These are phyloP conservation scores for Telenomus remus DNA, from an alignment of 1,140 invertebrate genomes.

Conservation along the genomic window DNA sequence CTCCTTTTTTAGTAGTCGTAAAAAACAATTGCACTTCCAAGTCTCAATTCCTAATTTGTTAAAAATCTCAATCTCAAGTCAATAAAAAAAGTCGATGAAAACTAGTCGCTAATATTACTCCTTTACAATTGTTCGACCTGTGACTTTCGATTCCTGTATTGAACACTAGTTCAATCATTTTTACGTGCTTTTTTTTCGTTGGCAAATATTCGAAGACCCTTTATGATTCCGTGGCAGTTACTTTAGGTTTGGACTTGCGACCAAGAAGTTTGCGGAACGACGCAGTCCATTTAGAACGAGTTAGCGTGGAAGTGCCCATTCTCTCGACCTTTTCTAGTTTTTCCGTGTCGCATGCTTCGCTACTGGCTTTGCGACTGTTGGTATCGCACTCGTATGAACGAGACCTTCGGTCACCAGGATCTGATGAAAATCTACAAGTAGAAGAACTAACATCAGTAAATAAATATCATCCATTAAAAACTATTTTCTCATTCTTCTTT, in stretches of 20 bases:
- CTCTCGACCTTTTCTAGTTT: conserved; percentile 18
- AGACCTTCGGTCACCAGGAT: conserved; percentile 71
- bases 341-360: conserved; percentile 60
- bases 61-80: no score
- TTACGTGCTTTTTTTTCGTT: conserved; percentile 12
- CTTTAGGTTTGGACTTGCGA: conserved; percentile 68
- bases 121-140: no score
- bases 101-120: no score
- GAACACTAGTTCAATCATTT: no score
- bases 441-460: conserved; percentile 5
- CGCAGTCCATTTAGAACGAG: conserved; percentile 75
- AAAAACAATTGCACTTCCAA: no score
- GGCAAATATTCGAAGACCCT: conserved; percentile 3
- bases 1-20: no score
- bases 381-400: conserved; percentile 68
- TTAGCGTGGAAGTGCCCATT: conserved; percentile 56
- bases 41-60: no score
- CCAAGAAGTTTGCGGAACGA: conserved; percentile 77
- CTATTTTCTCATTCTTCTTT: no score
- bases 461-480: conserved; percentile 1
- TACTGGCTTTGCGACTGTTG: conserved; percentile 68
- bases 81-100: no score
- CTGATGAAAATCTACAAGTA: conserved; percentile 70
- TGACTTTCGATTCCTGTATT: no score
- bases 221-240: conserved; percentile 44